Evolutionary conservation across 1,140 invertebrate species (phyloP).

Genomic region (Saccostrea glomerata): DNA sequence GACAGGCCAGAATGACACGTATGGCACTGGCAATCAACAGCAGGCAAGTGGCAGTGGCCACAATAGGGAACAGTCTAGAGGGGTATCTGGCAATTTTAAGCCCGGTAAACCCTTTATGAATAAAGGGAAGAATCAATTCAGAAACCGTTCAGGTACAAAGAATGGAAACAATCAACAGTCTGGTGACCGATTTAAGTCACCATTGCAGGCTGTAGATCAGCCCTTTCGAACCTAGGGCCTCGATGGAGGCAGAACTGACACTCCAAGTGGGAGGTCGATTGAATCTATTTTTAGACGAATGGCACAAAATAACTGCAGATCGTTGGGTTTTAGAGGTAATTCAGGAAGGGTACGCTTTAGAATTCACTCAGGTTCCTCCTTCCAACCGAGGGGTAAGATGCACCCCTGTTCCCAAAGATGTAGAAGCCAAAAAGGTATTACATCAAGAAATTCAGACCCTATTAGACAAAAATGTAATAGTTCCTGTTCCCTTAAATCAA

Average conservation of each 20-base stretch:
- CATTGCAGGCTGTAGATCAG: neutral
- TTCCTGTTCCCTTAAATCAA: neutral
- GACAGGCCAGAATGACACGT: neutral
- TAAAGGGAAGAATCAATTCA: neutral
- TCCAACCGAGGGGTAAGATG: neutral
- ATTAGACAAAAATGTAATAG: neutral
- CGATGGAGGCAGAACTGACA: neutral
- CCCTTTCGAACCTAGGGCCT: neutral
- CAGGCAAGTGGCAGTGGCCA: neutral
- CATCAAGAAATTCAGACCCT: neutral
- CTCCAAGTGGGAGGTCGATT: neutral
- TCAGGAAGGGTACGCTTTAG: neutral
- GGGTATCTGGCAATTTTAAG: neutral
- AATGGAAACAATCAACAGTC: neutral
- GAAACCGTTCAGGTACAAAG: neutral
- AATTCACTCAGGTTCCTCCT: neutral
- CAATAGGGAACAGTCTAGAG: neutral
- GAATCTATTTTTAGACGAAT: neutral
- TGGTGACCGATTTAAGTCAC: neutral
- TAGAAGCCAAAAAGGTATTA: no score
- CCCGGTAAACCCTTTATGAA: neutral
- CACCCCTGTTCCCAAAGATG: neutral
- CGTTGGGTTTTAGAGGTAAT: neutral
- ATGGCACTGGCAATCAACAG: neutral
- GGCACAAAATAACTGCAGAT: neutral